Percentiles rank a stretch among this genome's conserved stretches.
These are phyloP conservation scores for Pygoscelis antarcticus DNA, from an alignment of 2,113 vertebrate species.

Conservation along the genomic window DNA sequence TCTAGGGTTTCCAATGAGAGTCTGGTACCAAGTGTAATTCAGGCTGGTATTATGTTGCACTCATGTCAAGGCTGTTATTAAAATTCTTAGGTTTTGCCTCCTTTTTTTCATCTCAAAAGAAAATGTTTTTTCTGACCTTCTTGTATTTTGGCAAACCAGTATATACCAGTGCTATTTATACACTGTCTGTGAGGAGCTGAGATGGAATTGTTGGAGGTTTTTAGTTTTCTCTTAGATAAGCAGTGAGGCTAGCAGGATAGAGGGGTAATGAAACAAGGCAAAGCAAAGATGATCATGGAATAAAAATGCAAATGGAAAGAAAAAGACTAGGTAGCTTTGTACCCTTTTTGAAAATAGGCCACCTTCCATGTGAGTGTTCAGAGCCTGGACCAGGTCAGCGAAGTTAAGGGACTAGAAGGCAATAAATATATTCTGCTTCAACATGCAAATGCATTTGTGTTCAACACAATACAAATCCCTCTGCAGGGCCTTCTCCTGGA, in stretches of 20 bases:
- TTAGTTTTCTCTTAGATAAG: slow-evolving; percentile 4
- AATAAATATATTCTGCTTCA: neutral
- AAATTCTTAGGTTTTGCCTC: slow-evolving; percentile 80
- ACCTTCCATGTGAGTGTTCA: neutral
- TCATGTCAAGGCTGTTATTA: slow-evolving; percentile 90
- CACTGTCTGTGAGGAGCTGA: slow-evolving; percentile 51
- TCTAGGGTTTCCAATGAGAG: slow-evolving; percentile 88
- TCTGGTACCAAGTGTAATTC: slow-evolving; percentile 82
- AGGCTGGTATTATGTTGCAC: slow-evolving; percentile 82
- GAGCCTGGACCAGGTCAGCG: neutral
- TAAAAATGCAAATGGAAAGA: slow-evolving; percentile 31
- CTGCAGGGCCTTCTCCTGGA: neutral
- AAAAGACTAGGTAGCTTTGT: slow-evolving; percentile 29
- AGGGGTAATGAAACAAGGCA: slow-evolving; percentile 23
- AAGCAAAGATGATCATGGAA: neutral
- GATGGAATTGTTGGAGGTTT: slow-evolving; percentile 13
- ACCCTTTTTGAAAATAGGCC: neutral
- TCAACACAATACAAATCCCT: neutral
- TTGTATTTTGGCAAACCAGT: slow-evolving; percentile 70
- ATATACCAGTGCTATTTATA: slow-evolving; percentile 73
- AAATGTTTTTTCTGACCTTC: slow-evolving; percentile 82
- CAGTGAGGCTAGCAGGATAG: neutral
- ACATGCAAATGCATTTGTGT: neutral
- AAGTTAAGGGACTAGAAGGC: neutral
- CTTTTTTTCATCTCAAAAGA: slow-evolving; percentile 85